A percentile compares a stretch with the other conserved stretches of the same genome.
Evolutionary conservation across 1,140 invertebrate genomes (phyloP).

Genomic region (Calliopsis andreniformis): DNA sequence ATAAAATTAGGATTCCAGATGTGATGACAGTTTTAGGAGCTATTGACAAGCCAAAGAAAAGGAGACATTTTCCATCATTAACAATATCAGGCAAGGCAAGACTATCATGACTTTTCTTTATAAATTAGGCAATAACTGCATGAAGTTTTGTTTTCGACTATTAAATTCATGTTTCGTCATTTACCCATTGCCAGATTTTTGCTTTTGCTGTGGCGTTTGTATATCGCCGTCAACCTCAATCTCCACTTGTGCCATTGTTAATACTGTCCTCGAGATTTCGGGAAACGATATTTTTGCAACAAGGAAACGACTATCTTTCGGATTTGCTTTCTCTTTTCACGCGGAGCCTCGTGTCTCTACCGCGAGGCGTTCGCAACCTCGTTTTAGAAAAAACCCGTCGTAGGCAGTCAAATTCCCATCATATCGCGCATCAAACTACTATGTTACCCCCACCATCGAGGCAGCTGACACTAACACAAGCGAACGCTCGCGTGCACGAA

Average conservation of each 20-base stretch:
- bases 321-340: slow-evolving; percentile 17
- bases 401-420: slow-evolving; percentile 45
- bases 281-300: too few species aligned
- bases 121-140: slow-evolving; percentile 1
- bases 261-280: too few species aligned
- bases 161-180: slow-evolving; percentile 14
- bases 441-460: slow-evolving; percentile 39
- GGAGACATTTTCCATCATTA: too few species aligned
- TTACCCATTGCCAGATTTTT: slow-evolving; percentile 65
- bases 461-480: slow-evolving; percentile 14
- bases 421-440: slow-evolving; percentile 47
- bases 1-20: too few species aligned
- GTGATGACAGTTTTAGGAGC: too few species aligned
- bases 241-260: slow-evolving; percentile 64
- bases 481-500: slow-evolving; percentile 24
- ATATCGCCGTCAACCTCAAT: slow-evolving; percentile 68
- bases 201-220: slow-evolving; percentile 53
- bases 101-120: not conserved
- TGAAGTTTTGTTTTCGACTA: not conserved
- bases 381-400: slow-evolving; percentile 41
- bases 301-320: slow-evolving; percentile 12
- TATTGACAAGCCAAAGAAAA: too few species aligned
- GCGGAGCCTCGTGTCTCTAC: slow-evolving; percentile 22
- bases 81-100: not conserved
- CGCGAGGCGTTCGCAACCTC: slow-evolving; percentile 11